Conservation (phyloP, 2,888 invertebrate species). For the Heliconius cydno region DNA sequence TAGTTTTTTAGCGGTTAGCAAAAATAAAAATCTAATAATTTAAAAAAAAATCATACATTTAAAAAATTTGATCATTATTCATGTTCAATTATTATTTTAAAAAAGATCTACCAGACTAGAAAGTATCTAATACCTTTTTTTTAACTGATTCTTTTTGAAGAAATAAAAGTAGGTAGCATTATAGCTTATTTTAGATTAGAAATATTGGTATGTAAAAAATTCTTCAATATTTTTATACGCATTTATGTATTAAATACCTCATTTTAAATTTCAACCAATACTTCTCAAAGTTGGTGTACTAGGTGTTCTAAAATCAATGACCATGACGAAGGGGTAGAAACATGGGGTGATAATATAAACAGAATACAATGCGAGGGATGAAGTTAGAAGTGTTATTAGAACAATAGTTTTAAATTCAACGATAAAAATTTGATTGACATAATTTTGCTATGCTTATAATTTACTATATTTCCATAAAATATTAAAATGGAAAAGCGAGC, state of each 20-base stretch:
- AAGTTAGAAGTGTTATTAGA: background rate
- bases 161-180: background rate
- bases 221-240: no score
- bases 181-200: background rate
- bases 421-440: background rate
- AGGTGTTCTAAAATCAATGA: slow-evolving; percentile 7
- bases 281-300: background rate
- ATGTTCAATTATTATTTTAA: background rate
- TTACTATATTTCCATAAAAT: background rate
- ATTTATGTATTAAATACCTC: no score
- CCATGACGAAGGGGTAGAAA: slow-evolving; percentile 10
- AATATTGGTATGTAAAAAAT: no score
- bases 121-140: background rate
- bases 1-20: background rate
- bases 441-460: background rate
- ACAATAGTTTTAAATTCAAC: background rate
- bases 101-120: background rate
- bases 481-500: no score
- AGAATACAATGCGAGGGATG: slow-evolving; percentile 1
- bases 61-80: background rate
- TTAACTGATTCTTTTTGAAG: background rate
- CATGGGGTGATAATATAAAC: slow-evolving; percentile 17
- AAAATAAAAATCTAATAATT: background rate
- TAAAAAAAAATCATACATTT: no score
- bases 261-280: background rate